These are phyloP conservation scores for Pocillopora grandis DNA, from an alignment of 92 coral and sea anemone species.

Conservation along the genomic window DNA sequence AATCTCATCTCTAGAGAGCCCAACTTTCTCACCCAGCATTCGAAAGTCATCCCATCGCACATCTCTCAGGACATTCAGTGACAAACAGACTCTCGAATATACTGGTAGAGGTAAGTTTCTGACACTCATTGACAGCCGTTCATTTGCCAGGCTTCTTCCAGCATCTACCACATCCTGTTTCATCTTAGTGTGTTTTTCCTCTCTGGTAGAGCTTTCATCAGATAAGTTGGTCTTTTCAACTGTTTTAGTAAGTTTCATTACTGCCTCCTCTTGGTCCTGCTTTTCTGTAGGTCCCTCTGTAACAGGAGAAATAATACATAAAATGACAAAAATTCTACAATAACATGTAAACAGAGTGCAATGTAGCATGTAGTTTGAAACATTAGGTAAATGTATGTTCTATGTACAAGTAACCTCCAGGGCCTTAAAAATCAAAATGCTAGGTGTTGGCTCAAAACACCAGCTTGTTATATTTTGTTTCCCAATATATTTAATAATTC, in stretches of 20 bases:
- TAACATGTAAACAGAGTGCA: too few species aligned
- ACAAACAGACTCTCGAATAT: not conserved
- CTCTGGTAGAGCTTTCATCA: not conserved
- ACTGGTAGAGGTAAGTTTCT: not conserved
- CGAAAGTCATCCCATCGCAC: not conserved
- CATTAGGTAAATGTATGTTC: too few species aligned
- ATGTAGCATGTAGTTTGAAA: too few species aligned
- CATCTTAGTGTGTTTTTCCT: not conserved
- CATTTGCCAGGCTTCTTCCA: not conserved
- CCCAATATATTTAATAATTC: too few species aligned
- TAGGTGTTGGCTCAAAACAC: too few species aligned
- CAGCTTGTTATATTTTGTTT: too few species aligned
- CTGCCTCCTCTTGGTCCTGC: not conserved
- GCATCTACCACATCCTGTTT: conserved; percentile 2
- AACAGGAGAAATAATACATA: not conserved
- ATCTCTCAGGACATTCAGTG: not conserved
- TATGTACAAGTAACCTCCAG: too few species aligned
- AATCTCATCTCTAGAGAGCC: not conserved
- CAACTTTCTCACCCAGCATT: conserved; percentile 14
- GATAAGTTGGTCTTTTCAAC: not conserved
- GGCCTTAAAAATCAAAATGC: too few species aligned
- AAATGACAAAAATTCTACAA: too few species aligned
- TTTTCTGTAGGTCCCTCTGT: not conserved
- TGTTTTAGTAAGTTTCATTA: not conserved
- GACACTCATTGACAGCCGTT: not conserved